Evolutionary conservation across 2,113 vertebrate genomes (phyloP).

Genomic region (Pomatostomus ruficeps): DNA sequence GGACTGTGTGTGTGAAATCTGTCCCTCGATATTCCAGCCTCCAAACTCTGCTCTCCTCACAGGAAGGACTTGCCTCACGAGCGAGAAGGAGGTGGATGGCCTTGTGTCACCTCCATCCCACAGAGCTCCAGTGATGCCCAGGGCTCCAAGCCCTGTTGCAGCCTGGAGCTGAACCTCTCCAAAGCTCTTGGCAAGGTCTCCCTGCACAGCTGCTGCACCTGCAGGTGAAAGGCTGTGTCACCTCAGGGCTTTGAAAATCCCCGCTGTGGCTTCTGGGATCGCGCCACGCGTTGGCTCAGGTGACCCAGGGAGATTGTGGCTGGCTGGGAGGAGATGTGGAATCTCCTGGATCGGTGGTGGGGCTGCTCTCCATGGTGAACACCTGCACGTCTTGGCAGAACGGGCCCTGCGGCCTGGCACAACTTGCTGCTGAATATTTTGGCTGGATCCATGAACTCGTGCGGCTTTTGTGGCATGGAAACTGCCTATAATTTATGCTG

Average conservation of each 20-base stretch:
- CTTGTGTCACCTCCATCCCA: not conserved
- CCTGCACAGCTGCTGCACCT: not conserved
- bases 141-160: not conserved
- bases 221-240: not conserved
- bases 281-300: not conserved
- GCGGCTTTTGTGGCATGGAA: slow-evolving; percentile 52
- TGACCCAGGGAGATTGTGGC: not conserved
- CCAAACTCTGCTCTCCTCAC: not conserved
- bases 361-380: not conserved
- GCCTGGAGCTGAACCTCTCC: not conserved
- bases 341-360: not conserved
- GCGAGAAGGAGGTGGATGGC: not conserved
- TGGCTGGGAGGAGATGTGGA: not conserved
- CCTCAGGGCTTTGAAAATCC: not conserved
- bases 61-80: not conserved
- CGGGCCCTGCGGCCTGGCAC: slow-evolving; percentile 10
- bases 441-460: not conserved
- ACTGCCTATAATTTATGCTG: slow-evolving; percentile 50
- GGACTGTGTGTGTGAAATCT: not conserved
- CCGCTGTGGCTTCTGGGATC: not conserved
- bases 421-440: slow-evolving; percentile 39
- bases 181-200: not conserved
- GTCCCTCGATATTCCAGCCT: not conserved
- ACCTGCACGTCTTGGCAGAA: slow-evolving; percentile 46
- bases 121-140: not conserved